phyloP scores from a whole-genome alignment of 2,797 vertebrate genomes.

The Sebastolobus altivelis region DNA sequence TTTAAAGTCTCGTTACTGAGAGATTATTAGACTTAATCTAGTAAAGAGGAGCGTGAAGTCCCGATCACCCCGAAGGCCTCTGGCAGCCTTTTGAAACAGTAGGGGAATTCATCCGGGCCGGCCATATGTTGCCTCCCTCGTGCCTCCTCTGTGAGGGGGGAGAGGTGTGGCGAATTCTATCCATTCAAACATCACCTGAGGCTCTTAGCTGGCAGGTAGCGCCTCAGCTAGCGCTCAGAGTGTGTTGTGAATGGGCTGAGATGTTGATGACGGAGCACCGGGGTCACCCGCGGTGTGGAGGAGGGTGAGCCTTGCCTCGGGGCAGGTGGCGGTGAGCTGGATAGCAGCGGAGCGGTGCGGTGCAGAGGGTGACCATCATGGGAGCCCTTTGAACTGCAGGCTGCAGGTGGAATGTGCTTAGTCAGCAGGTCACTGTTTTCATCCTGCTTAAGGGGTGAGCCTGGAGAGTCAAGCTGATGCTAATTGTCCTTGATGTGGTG shows the following conservation, averaged over 20 bases:
- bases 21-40: conserved; percentile 88
- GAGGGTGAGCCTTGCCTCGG: conserved; percentile 68
- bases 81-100: conserved; percentile 76
- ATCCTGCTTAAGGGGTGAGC: conserved; percentile 75
- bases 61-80: conserved; percentile 80
- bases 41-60: conserved; percentile 81
- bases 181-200: conserved; percentile 79
- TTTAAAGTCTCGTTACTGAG: conserved; percentile 85
- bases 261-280: conserved; percentile 68
- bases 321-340: conserved; percentile 63
- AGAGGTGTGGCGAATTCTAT: conserved; percentile 57
- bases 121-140: conserved; percentile 75
- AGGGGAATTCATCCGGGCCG: conserved; percentile 77
- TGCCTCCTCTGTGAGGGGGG: conserved; percentile 45
- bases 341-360: conserved; percentile 61
- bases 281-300: conserved; percentile 68
- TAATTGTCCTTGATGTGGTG: conserved; percentile 79
- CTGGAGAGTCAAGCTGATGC: conserved; percentile 80
- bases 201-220: conserved; percentile 74
- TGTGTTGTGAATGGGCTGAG: conserved; percentile 53
- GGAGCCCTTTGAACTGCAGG: conserved; percentile 83
- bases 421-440: conserved; percentile 80
- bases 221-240: conserved; percentile 38
- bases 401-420: conserved; percentile 83
- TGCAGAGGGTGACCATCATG: conserved; percentile 70